These are phyloP conservation scores for Poeciliopsis paucimaculata DNA, from an alignment of 2,797 vertebrate species.

Conservation along the genomic window DNA sequence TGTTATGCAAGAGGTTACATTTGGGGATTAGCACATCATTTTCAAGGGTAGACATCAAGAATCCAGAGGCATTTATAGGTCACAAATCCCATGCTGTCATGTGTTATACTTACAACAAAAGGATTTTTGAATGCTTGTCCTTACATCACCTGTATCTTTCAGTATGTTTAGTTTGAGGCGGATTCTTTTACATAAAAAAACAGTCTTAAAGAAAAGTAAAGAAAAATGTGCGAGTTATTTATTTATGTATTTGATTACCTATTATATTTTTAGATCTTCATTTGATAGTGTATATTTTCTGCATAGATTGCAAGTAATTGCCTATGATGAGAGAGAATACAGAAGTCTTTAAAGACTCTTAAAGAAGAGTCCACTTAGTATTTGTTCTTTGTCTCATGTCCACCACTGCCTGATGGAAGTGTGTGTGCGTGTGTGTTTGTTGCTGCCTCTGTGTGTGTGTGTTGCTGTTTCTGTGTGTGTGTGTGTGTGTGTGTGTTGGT, in stretches of 20 bases:
- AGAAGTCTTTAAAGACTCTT: not conserved
- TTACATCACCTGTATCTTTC: conserved; percentile 5
- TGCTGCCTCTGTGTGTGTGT: conserved; percentile 26
- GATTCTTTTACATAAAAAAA: not conserved
- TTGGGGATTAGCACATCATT: conserved; percentile 73
- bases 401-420: conserved; percentile 46
- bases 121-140: conserved; percentile 1
- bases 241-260: not conserved
- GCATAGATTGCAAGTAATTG: conserved; percentile 3
- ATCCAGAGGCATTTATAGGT: conserved; percentile 57
- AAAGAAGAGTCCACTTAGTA: conserved; percentile 15
- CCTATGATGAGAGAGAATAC: not conserved
- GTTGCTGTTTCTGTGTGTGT: conserved; percentile 23
- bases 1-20: conserved; percentile 73
- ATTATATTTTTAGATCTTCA: not conserved
- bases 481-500: conserved; percentile 41
- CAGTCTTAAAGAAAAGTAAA: not conserved
- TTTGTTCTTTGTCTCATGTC: conserved; percentile 51
- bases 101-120: conserved; percentile 40
- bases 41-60: conserved; percentile 70
- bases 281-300: not conserved
- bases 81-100: conserved; percentile 53
- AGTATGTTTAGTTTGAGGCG: not conserved
- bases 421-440: conserved; percentile 39
- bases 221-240: not conserved